Conservation (phyloP, 2,113 vertebrate genomes). For the Ibidorhyncha struthersii region DNA sequence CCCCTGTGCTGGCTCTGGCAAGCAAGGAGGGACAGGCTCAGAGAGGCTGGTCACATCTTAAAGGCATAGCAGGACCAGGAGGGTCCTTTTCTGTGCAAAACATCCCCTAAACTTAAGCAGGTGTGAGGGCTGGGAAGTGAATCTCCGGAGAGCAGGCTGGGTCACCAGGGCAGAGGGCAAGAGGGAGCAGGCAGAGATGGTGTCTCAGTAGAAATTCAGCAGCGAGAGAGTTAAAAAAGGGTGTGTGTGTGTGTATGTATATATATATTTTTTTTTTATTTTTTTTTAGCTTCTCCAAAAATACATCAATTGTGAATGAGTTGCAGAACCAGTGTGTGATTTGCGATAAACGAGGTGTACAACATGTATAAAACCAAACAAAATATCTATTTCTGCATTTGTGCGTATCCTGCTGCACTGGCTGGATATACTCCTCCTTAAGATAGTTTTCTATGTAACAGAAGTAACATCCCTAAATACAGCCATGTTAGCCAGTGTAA, state of each 20-base stretch:
- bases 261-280: neutral
- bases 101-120: neutral
- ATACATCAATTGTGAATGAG: neutral
- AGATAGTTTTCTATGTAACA: neutral
- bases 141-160: neutral
- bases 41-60: neutral
- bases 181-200: neutral
- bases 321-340: neutral
- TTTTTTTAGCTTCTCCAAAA: neutral
- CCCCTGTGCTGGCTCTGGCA: neutral
- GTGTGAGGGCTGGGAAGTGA: neutral
- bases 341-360: neutral
- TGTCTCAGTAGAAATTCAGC: neutral
- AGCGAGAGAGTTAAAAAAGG: neutral
- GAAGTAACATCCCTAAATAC: neutral
- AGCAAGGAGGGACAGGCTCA: rapidly evolving
- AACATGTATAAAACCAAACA: neutral
- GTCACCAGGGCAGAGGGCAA: neutral
- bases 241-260: too few species aligned
- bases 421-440: neutral
- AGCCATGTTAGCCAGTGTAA: neutral
- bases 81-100: neutral
- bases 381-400: neutral
- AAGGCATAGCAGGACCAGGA: neutral
- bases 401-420: neutral